Base-by-base conservation (phyloP, 2,797 vertebrate genomes). In the Poecilia velifera region DNA sequence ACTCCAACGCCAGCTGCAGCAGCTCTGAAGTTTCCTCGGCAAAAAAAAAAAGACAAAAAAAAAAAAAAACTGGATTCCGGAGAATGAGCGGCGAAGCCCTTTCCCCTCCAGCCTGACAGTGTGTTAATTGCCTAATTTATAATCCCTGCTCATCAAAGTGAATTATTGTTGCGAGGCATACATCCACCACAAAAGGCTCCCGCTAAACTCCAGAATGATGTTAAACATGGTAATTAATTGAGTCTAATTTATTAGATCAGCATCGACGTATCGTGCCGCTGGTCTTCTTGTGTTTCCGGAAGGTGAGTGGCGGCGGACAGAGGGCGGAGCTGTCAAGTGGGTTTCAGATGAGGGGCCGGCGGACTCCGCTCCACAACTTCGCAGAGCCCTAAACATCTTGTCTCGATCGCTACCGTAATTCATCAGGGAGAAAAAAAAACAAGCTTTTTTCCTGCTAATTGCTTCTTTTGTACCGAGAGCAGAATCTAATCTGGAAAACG, bases 51-150 rank as follows among this genome's bases (percentile, higher is more conserved):
- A 20, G 31, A 31, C 31, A 22, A 10, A 41, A 68, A 41, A 10
- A 22, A n/a, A 31, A 31, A 31, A 62, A 84, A 86, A 73, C 6
- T 41, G 84, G 74, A 87, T 82, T 82, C 36, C 1, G 34, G 81
- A 77, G 83, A 84, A 47, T 43, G 82, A 88, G 86, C 81, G 31
- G 84, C 20, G 36, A 74, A 74, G 86, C 88, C 89, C 83, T 92
- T 90, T 84, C 82, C 86, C 90, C 85, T 85, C 87, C 87, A 79
- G 90, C 92, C 88, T 92, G 91, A 94, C 94, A 92, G 88, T 6
- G 51, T 80, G 91, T 91, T 95, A 95, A 96, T 95, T 92, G 92
- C 92, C 93, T 95, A 93, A 93, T 96, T 95, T 94, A 95, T 95
- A 94, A 95, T 93, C 94, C 82, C 83, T 73, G 87, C 92, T 93